Base-by-base conservation (phyloP, 2,113 vertebrate genomes). In the Menura novaehollandiae region DNA sequence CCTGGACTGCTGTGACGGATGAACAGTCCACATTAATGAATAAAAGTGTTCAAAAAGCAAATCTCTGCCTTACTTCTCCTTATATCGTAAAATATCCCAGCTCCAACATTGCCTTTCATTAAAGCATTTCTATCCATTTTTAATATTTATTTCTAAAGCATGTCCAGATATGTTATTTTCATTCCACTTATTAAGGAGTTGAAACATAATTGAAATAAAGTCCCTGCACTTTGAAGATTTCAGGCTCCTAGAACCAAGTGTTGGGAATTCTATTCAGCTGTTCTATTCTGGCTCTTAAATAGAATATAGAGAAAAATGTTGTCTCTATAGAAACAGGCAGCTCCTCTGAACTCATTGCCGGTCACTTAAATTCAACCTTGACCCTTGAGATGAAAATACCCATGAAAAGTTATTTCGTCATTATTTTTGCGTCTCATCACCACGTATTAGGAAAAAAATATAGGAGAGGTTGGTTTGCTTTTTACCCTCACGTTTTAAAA, bases 271-370 rank as follows among this genome's bases (percentile, higher is more conserved):
- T 84, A 58, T 74, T 93, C 75, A 91, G 37, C 41, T 60, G 20
- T 47, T 88, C 51, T n/a, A 12, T 79, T 93, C 52, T 67, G 47
- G 6, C 51, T 78, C 67, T 90, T 55, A 63, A 95, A 72, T 19
- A 60, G 43, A 91, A 78, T 26, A 73, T 7, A 63, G 63, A 59
- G 49, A 77, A 92, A 85, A 74, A 22, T n/a, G 15, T 81, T 51
- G 78, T 95, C 69, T 75, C 89, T 79, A 63, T 93, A 95, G 87
- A 93, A 95, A 97, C 69, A 92, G 73, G 20, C 27, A 92, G 52
- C 33, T 91, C 68, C 58, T 63, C 58, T 59, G 53, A 73, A 59
- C 59, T 64, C 73, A 21, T 7, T 64, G 44, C 35, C 79, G 63
- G 63, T 76, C 88, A 91, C 33, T 92, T 58, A 21, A n/a, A 47